Conservation (phyloP, 2,888 invertebrate species). For the Himalopsyche japonica region DNA sequence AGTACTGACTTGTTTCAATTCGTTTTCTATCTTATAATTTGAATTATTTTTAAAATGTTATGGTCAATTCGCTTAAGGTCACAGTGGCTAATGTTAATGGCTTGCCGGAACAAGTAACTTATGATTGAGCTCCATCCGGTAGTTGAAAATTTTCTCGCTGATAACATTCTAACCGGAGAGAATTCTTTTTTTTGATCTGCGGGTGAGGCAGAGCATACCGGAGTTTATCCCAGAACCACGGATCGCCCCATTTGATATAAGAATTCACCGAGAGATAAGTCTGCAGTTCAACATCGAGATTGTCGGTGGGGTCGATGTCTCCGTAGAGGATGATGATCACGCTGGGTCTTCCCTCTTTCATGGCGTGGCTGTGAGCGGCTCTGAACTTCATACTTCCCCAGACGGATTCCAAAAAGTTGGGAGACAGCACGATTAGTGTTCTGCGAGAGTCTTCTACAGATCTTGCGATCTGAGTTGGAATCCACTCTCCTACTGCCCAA, state of each 20-base stretch:
- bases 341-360: constrained; percentile 69
- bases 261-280: constrained; percentile 76
- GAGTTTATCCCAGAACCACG: constrained; percentile 81
- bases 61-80: no score
- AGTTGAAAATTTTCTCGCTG: constrained; percentile 39
- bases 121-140: constrained; percentile 38
- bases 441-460: constrained; percentile 73
- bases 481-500: constrained; percentile 74
- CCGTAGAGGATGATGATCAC: constrained; percentile 76
- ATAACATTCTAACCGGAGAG: constrained; percentile 16
- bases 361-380: constrained; percentile 71
- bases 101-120: no score
- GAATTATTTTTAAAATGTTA: no score
- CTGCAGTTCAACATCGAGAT: constrained; percentile 69
- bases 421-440: constrained; percentile 70
- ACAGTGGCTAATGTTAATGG: no score
- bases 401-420: constrained; percentile 72
- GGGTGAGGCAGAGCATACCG: constrained; percentile 72
- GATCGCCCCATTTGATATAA: constrained; percentile 80
- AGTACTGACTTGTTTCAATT: no score
- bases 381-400: constrained; percentile 79
- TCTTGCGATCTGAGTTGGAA: constrained; percentile 70
- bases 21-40: no score
- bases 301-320: constrained; percentile 64
- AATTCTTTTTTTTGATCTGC: constrained; percentile 41